Percentiles rank a stretch among this genome's conserved stretches.
Evolutionary conservation across 1,140 invertebrate species (phyloP).

Genomic region (Pseudomyrmex sp.): DNA sequence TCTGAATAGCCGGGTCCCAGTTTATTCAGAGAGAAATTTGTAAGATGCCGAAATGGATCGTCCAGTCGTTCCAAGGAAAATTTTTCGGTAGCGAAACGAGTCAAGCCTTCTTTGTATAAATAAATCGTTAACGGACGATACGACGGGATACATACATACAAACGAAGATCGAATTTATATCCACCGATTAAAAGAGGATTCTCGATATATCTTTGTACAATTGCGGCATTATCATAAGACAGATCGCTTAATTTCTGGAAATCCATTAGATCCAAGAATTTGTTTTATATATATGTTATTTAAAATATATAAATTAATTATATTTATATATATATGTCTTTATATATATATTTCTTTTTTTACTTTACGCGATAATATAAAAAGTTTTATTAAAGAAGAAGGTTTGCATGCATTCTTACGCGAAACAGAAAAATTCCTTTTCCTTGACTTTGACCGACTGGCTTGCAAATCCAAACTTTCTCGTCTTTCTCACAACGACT

Average conservation of each 20-base stretch:
- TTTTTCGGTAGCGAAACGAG: slow-evolving; percentile 93
- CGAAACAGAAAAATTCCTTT: slow-evolving; percentile 93
- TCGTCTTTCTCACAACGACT: slow-evolving; percentile 83
- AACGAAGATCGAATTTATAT: slow-evolving; percentile 94
- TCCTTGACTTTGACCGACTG: slow-evolving; percentile 93
- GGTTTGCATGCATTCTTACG: slow-evolving; percentile 81
- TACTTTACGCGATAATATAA: too few relatives aligned
- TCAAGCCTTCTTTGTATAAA: slow-evolving; percentile 93
- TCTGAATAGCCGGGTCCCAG: slow-evolving; percentile 91
- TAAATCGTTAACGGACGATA: slow-evolving; percentile 93
- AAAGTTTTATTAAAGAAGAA: too few relatives aligned
- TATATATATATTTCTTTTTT: too few relatives aligned
- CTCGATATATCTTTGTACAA: slow-evolving; percentile 94
- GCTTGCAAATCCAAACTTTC: slow-evolving; percentile 94
- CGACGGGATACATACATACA: slow-evolving; percentile 94
- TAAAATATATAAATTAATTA: neutral
- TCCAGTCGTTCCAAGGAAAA: slow-evolving; percentile 92
- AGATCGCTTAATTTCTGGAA: slow-evolving; percentile 90
- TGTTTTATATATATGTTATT: neutral
- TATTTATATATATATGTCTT: too few relatives aligned
- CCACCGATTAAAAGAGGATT: slow-evolving; percentile 94
- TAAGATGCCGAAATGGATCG: slow-evolving; percentile 95
- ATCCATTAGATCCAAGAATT: neutral
- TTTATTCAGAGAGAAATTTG: slow-evolving; percentile 95
- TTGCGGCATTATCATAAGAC: slow-evolving; percentile 89